Evolutionary conservation across 1,140 invertebrate genomes (phyloP), one percentile per base, ranked within the genome.

Genomic region (Anoplolepis gracilipes): DNA sequence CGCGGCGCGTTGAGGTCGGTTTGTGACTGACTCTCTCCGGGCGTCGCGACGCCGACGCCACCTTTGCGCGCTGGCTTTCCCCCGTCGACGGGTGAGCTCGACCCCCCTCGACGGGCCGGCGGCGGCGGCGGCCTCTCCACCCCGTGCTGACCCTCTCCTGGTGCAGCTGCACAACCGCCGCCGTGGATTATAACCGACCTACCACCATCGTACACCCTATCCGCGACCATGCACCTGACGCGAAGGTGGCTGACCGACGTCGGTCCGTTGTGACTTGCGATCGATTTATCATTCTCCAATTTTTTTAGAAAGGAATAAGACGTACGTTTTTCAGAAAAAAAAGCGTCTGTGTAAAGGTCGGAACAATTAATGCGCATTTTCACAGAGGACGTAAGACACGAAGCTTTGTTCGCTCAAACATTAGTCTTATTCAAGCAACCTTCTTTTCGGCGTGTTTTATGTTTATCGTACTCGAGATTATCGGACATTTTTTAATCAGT

Each of bases 21-120:
- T 93, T 91, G 88, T 92, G 93, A 95, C 94, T 95, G 93, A 92
- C 92, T 91, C 91, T 92, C 88, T 92, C 91, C 88, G 92, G 93
- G 92, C 93, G 94, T 93, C 92, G 92, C 94, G 94, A 94, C 92
- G 92, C 93, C 94, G 93, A 94, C 94, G 94, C 94, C 94, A 93
- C 92, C 93, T 93, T 94, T 92, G 89, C 92, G 89, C 85, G 67
- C 59, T 84, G 75, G 49, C 61, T 69, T 85, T 88, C 87, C 75
- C 73, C 84, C 53, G 67, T 59, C 85, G 46, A 49, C 16, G 59
- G 87, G 30, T 64, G 49, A 87, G 75, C 73, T 69, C 78, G 78
- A 84, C 81, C 57, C 81, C 81, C 78, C 78, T 76, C 78, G 69
- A 62, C 46, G 78, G 22, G 65, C 87, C 72, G 61, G 53, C 79